These are phyloP conservation scores for Meloe dianella DNA, from an alignment of 2,888 invertebrate species.

Conservation along the genomic window DNA sequence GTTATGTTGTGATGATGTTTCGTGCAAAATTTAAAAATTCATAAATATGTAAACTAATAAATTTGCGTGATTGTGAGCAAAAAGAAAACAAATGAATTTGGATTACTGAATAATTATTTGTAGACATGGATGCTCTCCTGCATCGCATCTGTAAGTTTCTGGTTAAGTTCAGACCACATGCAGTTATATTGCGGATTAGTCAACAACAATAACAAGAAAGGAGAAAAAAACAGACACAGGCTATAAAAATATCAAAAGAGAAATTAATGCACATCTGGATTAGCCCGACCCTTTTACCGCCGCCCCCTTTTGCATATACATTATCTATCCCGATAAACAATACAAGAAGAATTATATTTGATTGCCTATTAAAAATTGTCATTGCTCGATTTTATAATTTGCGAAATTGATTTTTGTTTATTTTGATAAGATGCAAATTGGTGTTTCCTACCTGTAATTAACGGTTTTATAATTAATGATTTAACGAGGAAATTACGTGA, in stretches of 20 bases:
- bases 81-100: neutral
- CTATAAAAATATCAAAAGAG: constrained; percentile 3
- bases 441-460: neutral
- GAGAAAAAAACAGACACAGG: too few species aligned
- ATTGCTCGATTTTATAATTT: neutral
- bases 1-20: neutral
- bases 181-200: constrained; percentile 11
- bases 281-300: neutral
- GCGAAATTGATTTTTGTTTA: neutral
- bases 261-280: constrained; percentile 13
- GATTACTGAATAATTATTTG: neutral
- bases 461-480: constrained; percentile 15
- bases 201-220: neutral
- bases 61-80: neutral
- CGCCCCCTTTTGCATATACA: neutral
- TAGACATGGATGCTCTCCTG: neutral
- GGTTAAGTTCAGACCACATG: constrained; percentile 9
- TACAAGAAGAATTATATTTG: neutral
- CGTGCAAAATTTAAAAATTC: neutral
- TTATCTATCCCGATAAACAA: neutral
- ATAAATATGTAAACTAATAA: constrained; percentile 3
- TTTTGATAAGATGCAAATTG: neutral
- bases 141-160: constrained; percentile 17
- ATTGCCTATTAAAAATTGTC: too few species aligned
- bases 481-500: constrained; percentile 8